Evolutionary conservation across 2,113 vertebrate genomes (phyloP), one percentile per base, ranked within the genome.

Genomic region (Elgaria multicarinata): DNA sequence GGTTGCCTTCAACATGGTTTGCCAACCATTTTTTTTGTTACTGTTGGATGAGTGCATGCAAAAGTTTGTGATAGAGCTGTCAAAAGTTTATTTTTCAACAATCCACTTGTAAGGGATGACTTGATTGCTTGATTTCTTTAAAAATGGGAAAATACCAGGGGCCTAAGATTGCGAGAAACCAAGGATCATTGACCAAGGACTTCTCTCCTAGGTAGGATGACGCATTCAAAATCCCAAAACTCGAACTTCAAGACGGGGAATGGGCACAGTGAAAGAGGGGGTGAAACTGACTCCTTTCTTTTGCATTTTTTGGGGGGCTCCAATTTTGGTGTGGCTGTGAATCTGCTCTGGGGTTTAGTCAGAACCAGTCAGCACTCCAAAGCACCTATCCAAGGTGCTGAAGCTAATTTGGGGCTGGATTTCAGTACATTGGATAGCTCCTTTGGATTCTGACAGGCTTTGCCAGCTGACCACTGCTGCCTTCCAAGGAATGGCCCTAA

Each of bases 31-130:
- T 62, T 64, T 82, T 16, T 3, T 50, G 33, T n/a, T 71, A 20
- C 16, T 62, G 50, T 0, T 42, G 55, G 8, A 87, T 4, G 0
- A 0, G 36, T 8, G 80, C 66, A 28, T 0, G 1, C 84, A 64
- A 36, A 39, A 81, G 44, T 83, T 66, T 50, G 10, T 58, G 62
- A 2, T 2, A 75, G 74, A 93, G 39, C 58, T 77, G 74, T 36
- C 31, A 20, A 22, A 46, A 44, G 55, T 87, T 76, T 62, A 6
- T 75, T 46, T 89, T 53, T 66, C 28, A 81, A 28, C 79, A 24
- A 26, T n/a, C 18, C 28, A n/a, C 22, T n/a, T 33, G 18, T 64
- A 24, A 18, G 28, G 14, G 9, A n/a, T 46, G 74, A 46, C 12
- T 46, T 12, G n/a, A 33, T 2, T 28, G n/a, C 46, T 39, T 33